phyloP scores from a whole-genome alignment of 2,113 vertebrate species.

The Aviceda subcristata region DNA sequence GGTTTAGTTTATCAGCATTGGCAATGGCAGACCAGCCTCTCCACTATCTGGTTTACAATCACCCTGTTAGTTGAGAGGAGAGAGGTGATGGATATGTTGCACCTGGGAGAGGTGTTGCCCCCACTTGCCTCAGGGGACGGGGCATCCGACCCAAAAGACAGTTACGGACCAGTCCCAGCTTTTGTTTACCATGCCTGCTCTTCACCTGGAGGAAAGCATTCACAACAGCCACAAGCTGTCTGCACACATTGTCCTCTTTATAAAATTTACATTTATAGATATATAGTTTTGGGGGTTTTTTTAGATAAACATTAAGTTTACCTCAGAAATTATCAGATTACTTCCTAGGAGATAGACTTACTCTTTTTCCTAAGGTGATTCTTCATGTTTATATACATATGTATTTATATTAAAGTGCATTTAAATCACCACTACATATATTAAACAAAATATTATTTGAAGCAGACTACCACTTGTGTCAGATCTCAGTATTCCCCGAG shows the following conservation, averaged over 20 bases:
- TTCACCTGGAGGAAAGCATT: not conserved
- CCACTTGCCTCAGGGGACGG: not conserved
- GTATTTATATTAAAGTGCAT: not conserved
- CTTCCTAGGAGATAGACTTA: not conserved
- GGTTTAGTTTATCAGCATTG: not conserved
- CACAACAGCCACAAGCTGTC: not conserved
- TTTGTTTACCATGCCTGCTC: not conserved
- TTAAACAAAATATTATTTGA: not conserved
- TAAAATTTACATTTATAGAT: not conserved
- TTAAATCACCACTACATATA: not conserved
- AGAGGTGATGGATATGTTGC: not conserved
- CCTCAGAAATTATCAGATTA: not conserved
- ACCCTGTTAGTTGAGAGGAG: not conserved
- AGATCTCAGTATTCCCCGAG: not conserved
- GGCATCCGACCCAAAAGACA: not conserved
- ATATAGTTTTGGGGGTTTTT: not conserved
- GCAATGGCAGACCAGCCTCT: not conserved
- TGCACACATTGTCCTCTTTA: not conserved
- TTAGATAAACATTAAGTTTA: not conserved
- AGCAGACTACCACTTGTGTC: not conserved
- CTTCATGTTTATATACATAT: not conserved
- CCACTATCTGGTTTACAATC: not conserved
- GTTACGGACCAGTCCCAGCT: fast-evolving
- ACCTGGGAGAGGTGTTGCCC: not conserved
- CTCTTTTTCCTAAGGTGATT: not conserved